Base-by-base conservation (phyloP, 2,797 vertebrate genomes). In the Phylloscopus collybita region DNA sequence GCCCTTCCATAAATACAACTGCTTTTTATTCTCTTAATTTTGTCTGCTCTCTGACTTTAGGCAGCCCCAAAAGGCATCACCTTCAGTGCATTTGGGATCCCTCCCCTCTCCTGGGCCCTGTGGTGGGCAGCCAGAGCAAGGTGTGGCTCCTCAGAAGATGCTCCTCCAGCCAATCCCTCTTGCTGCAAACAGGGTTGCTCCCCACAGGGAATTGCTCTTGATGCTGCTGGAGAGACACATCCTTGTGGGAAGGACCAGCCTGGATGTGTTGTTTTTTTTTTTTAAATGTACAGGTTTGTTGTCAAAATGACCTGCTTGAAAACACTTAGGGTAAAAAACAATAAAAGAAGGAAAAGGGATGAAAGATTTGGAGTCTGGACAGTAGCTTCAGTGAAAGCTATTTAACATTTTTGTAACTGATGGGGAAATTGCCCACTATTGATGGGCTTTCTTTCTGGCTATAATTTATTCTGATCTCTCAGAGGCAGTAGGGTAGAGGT, bases 381-480 rank as follows among this genome's bases (percentile, higher is more conserved):
- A 40, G 40, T 83, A 50, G n/a, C 38, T 64, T 66, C 80, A 74
- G 10, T 47, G 51, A 57, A 70, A 90, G 81, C 36, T 74, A 18
- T 88, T 91, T 91, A 92, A 74, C 44, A 42, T 83, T 89, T 82
- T 67, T 81, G 32, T 70, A 90, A 86, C 62, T 81, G 64, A 79
- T 74, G 79, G 70, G 51, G 69, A 95, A 91, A 90, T 42, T 67
- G 38, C n/a, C 16, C 27, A 13, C 62, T 73, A 69, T 67, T 91
- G 86, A 91, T 59, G 71, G 64, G 19, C 38, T 79, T 42, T 59
- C 54, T 94, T 90, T 80, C 73, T 62, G 66, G 36, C 73, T 93
- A 8, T 86, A 84, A 86, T 90, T 88, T 88, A 91, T 93, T 86
- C 85, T 70, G 73, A 54, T 73, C 90, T 81, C 94, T 93, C 74